Evolutionary conservation across 2,888 invertebrate genomes (phyloP).

Genomic region (Diaperis boleti): DNA sequence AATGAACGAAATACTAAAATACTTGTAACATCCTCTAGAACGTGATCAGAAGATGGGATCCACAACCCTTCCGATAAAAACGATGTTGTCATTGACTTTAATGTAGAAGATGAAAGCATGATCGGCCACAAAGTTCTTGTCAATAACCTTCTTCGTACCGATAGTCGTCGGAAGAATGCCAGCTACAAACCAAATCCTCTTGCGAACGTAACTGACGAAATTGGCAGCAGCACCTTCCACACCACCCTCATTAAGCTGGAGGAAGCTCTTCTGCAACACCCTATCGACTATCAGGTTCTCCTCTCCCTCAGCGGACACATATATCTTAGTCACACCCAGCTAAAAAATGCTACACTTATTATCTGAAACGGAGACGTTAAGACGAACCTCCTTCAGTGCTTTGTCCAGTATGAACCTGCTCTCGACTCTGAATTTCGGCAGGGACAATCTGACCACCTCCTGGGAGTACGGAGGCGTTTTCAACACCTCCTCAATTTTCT

Average conservation of each 20-base stretch:
- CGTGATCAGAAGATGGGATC: background rate
- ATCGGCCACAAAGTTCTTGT: slow-evolving; percentile 32
- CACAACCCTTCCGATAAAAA: slow-evolving; percentile 16
- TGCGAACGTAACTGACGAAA: background rate
- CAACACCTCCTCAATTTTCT: background rate
- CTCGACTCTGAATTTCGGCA: slow-evolving; percentile 25
- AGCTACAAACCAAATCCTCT: background rate
- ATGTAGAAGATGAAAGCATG: slow-evolving; percentile 43
- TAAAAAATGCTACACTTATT: background rate
- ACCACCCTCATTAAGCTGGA: slow-evolving; percentile 10
- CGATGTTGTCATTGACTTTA: slow-evolving; percentile 12
- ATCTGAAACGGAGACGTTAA: background rate
- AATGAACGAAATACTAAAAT: too few species aligned
- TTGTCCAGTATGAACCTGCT: background rate
- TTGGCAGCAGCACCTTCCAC: slow-evolving; percentile 56
- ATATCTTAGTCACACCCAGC: background rate
- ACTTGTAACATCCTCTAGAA: too few species aligned
- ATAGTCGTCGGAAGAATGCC: background rate
- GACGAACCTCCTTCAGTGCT: slow-evolving; percentile 14
- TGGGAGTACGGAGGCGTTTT: background rate
- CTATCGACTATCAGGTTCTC: background rate
- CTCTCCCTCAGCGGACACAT: slow-evolving; percentile 11
- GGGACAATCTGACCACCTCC: background rate
- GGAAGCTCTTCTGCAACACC: slow-evolving; percentile 12
- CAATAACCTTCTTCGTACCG: too few species aligned